phyloP scores from a whole-genome alignment of 1,140 invertebrate species.

The Brachionus calyciflorus region DNA sequence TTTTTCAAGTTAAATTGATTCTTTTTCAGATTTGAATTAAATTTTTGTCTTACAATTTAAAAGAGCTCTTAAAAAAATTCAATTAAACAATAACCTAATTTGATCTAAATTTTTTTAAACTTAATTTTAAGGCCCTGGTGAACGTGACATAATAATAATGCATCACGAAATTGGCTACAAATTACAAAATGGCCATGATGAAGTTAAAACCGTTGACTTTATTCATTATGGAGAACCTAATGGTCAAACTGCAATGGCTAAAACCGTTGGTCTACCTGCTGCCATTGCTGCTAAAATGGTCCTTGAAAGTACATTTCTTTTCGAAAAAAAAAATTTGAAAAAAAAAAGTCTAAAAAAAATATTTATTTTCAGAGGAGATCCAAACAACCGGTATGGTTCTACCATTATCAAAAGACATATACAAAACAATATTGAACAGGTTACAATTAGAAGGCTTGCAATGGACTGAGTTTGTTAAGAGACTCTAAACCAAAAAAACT shows the following conservation, averaged over 20 bases:
- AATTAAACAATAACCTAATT: no score
- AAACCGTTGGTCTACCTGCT: slow-evolving; percentile 90
- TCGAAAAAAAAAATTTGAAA: background rate
- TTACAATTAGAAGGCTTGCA: slow-evolving; percentile 78
- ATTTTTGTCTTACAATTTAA: no score
- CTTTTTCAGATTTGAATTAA: no score
- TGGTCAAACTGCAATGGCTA: slow-evolving; percentile 82
- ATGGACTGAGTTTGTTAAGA: slow-evolving; percentile 50
- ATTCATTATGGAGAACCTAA: slow-evolving; percentile 81
- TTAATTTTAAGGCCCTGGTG: slow-evolving; percentile 67
- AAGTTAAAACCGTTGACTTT: slow-evolving; percentile 82
- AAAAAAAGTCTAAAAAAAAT: background rate
- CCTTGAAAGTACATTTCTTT: slow-evolving; percentile 71
- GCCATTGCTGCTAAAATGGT: slow-evolving; percentile 97
- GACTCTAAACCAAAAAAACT: background rate
- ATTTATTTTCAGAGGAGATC: slow-evolving; percentile 74
- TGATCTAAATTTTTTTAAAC: no score
- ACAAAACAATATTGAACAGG: slow-evolving; percentile 79
- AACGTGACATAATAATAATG: slow-evolving; percentile 88
- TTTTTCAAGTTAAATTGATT: no score
- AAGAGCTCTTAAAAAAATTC: no score
- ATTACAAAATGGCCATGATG: slow-evolving; percentile 80
- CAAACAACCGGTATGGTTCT: slow-evolving; percentile 85
- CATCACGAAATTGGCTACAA: slow-evolving; percentile 86
- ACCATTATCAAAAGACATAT: slow-evolving; percentile 84